Evolutionary conservation across 2,888 invertebrate genomes (phyloP).

Genomic region (Cryptops parisi): DNA sequence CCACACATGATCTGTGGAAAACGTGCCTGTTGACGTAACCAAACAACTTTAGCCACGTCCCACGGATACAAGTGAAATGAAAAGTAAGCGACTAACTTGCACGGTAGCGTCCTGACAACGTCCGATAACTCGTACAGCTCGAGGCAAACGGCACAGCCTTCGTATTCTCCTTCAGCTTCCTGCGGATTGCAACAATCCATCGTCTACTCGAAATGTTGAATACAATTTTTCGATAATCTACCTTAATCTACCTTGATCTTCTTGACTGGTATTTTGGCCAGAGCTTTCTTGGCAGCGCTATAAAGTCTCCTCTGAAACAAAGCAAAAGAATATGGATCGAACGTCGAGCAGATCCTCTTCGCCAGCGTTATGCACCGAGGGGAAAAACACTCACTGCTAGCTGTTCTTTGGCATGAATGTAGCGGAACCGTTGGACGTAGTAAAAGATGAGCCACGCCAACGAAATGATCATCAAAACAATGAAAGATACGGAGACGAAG

Average conservation of each 20-base stretch:
- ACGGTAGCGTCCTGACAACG: constrained; percentile 72
- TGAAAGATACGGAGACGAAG: constrained; percentile 90
- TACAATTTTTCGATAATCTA: not conserved
- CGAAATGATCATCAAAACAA: constrained; percentile 86
- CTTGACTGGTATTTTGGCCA: constrained; percentile 83
- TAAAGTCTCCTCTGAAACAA: constrained; percentile 64
- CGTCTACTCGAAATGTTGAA: not conserved
- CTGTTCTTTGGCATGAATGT: constrained; percentile 86
- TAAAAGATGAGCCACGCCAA: constrained; percentile 92
- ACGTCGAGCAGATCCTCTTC: too few species aligned
- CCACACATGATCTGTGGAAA: constrained; percentile 90
- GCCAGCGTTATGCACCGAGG: too few species aligned
- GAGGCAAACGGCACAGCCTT: constrained; percentile 90
- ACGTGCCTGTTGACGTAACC: constrained; percentile 65
- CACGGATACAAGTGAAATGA: too few species aligned
- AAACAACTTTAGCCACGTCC: too few species aligned
- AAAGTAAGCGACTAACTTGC: constrained; percentile 50
- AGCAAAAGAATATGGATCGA: constrained; percentile 17
- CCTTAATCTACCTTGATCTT: constrained; percentile 64
- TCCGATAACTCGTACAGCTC: constrained; percentile 80
- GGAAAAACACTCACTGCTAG: constrained; percentile 53
- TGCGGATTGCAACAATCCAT: too few species aligned
- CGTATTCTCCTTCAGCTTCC: constrained; percentile 66
- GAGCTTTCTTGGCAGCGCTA: constrained; percentile 83
- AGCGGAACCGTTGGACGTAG: constrained; percentile 86